A percentile compares a stretch with the other conserved stretches of the same genome.
These are phyloP conservation scores for Dioctria rufipes DNA, from an alignment of 2,888 invertebrate genomes.

Conservation along the genomic window DNA sequence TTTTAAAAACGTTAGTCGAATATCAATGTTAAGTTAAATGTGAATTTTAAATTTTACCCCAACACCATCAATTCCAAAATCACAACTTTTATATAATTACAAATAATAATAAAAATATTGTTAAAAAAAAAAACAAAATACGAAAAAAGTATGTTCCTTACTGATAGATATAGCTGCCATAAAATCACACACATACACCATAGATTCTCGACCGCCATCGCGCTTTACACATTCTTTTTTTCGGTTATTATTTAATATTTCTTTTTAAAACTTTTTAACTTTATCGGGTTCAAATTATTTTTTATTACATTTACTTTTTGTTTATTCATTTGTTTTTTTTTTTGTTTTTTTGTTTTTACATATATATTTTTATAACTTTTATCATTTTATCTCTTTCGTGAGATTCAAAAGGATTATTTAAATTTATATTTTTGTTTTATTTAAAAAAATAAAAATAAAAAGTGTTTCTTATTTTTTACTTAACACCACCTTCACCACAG, in stretches of 20 bases:
- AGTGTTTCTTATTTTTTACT: conserved; percentile 62
- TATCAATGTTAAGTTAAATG: too few species aligned
- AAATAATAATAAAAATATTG: conserved; percentile 31
- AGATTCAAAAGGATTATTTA: not conserved
- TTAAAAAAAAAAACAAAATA: conserved; percentile 23
- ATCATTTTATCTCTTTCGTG: not conserved
- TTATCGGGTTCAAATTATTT: conserved; percentile 34
- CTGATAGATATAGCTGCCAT: conserved; percentile 50
- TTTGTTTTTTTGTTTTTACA: conserved; percentile 49
- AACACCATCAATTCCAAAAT: not conserved
- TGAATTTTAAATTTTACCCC: too few species aligned
- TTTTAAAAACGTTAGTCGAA: too few species aligned
- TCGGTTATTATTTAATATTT: conserved; percentile 9
- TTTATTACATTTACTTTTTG: conserved; percentile 35
- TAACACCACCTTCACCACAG: conserved; percentile 63
- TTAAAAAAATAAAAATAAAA: conserved; percentile 38
- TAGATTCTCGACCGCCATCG: conserved; percentile 41
- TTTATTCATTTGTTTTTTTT: conserved; percentile 33
- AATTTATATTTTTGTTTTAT: conserved; percentile 47
- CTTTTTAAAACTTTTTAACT: conserved; percentile 19
- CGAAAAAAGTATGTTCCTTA: conserved; percentile 39
- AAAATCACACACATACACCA: conserved; percentile 50
- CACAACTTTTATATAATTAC: not conserved
- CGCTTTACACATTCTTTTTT: conserved; percentile 34
- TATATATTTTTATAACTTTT: conserved; percentile 50